Evolutionary conservation across 1,140 invertebrate species (phyloP).

Genomic region (Drosophila prosaltans): DNA sequence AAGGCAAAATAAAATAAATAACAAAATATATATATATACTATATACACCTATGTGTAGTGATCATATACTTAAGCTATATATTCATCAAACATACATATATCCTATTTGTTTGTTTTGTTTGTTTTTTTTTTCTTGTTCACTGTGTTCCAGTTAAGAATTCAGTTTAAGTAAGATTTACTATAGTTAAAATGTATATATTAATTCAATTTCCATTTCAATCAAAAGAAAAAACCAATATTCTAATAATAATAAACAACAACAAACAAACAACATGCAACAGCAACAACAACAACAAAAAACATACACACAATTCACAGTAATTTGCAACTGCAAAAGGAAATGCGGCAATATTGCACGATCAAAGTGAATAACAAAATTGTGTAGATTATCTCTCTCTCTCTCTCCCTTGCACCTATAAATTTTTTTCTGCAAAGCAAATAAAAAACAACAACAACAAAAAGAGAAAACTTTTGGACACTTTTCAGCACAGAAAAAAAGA

Average conservation of each 20-base stretch:
- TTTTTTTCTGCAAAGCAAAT: slow-evolving; percentile 3
- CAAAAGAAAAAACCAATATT: slow-evolving; percentile 49
- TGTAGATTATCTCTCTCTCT: not conserved
- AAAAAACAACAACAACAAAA: slow-evolving; percentile 37
- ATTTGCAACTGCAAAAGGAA: slow-evolving; percentile 75
- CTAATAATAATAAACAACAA: slow-evolving; percentile 44
- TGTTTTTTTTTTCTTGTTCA: not conserved
- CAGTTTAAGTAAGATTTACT: not conserved
- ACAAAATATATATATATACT: no score
- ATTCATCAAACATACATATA: no score
- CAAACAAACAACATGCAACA: slow-evolving; percentile 29
- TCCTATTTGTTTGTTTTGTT: not conserved
- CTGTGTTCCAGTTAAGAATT: not conserved
- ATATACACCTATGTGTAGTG: no score
- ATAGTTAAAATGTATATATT: not conserved
- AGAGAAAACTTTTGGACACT: slow-evolving; percentile 77
- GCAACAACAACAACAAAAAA: slow-evolving; percentile 27
- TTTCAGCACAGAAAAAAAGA: slow-evolving; percentile 23
- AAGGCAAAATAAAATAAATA: slow-evolving; percentile 11
- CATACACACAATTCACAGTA: slow-evolving; percentile 53
- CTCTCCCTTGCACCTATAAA: not conserved
- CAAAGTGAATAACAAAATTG: slow-evolving; percentile 34
- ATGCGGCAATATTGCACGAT: slow-evolving; percentile 57
- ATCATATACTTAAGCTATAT: no score
- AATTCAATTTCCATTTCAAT: not conserved